Evolutionary conservation across 2,888 invertebrate genomes (phyloP).

Genomic region (Hyposoter dolosus): DNA sequence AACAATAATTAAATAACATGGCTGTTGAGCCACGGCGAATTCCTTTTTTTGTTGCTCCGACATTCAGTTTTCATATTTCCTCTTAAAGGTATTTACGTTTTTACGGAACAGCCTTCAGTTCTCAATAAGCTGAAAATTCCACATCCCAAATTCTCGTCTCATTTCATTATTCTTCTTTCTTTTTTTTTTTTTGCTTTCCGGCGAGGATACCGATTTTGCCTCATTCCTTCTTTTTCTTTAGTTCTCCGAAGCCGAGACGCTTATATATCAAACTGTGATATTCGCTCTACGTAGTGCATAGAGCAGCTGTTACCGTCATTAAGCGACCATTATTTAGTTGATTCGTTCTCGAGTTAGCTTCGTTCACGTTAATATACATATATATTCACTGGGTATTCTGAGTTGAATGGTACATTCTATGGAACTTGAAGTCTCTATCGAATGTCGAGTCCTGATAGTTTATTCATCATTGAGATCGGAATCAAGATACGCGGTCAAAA

Average conservation of each 20-base stretch:
- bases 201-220: constrained; percentile 35
- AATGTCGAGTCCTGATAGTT: not conserved
- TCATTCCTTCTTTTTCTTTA: constrained; percentile 35
- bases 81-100: not conserved
- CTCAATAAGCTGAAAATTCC: not conserved
- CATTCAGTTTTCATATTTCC: not conserved
- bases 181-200: not conserved
- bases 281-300: constrained; percentile 73
- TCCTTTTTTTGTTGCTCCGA: constrained; percentile 40
- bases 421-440: not conserved
- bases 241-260: constrained; percentile 69
- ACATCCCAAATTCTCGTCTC: not conserved
- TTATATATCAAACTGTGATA: constrained; percentile 79
- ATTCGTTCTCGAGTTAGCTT: constrained; percentile 64
- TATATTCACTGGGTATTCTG: not conserved
- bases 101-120: not conserved
- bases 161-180: not conserved
- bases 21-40: constrained; percentile 78
- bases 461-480: not conserved
- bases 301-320: constrained; percentile 67
- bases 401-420: not conserved
- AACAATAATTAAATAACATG: constrained; percentile 73
- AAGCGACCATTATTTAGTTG: constrained; percentile 57
- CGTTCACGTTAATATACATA: constrained; percentile 35
- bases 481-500: not conserved